Evolutionary conservation across 92 coral and sea anemone species (phyloP), one percentile per base, ranked within the genome.

Genomic region (Epizoanthus stellaris): DNA sequence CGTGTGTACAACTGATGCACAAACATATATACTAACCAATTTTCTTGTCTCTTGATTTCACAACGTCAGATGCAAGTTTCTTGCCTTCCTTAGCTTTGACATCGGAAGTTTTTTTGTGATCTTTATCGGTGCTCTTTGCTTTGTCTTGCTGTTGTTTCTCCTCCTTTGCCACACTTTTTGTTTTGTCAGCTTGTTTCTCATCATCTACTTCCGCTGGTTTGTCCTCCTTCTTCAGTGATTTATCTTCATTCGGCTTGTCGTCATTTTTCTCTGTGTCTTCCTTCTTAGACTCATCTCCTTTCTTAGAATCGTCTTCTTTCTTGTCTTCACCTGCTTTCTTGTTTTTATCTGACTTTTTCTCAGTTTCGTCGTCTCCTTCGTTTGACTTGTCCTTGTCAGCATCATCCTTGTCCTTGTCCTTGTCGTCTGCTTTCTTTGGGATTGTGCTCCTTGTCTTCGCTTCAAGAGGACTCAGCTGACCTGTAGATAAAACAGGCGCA

Each of bases 31-130:
- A 79, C 72, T 63, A 15, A 79, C 83, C 83, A 42, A 79, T 79
- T 79, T 79, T 79, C 61, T 79, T 79, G 67, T 79, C 72, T 79
- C 65, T 79, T 63, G 83, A 39, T 21, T 61, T 42, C 20, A 47
- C 15, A 19, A 59, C 72, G 30, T 63, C 60, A 34, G 38, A 21
- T 64, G 39, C 69, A 34, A 11, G 68, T 76, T 76, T 38, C 69
- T 36, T 60, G 34, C 61, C 19, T 12, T 30, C 69, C 34, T 76
- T 59, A 5, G 66, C 21, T 10, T 77, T 77, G 49, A 40, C 58
- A 14, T 23, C 59, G 34, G 45, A 30, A 5, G 34, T 76, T 0
- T 62, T 42, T 58, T 77, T 61, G 58, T 19, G 71, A 19, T 40
- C 43, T 13, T 19, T 70, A 19, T 60, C 38, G 10, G 63, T 61